Evolutionary conservation across 2,113 vertebrate genomes (phyloP).

Genomic region (Serilophus lunatus): DNA sequence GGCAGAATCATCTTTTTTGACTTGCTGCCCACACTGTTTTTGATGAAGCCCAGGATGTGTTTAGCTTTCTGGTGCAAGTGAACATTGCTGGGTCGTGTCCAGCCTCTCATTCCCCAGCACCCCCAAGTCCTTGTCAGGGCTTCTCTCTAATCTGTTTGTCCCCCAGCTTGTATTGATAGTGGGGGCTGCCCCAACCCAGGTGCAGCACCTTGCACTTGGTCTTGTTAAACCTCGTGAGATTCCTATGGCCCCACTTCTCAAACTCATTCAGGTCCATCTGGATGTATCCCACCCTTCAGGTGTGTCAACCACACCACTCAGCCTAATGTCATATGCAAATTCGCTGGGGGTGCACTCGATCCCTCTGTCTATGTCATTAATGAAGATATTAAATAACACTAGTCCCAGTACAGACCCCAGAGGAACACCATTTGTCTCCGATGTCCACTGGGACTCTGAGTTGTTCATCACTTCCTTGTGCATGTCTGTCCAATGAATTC

Average conservation of each 20-base stretch:
- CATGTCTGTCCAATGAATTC: background rate
- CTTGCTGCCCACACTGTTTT: too few species aligned
- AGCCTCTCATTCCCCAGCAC: too few species aligned
- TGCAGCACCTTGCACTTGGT: too few species aligned
- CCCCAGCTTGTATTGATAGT: too few species aligned
- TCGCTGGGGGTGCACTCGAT: background rate
- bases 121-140: too few species aligned
- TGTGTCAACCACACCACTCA: background rate
- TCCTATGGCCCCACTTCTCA: background rate
- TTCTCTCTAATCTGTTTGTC: too few species aligned
- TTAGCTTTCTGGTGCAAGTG: too few species aligned
- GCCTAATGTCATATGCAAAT: background rate
- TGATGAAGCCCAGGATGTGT: too few species aligned
- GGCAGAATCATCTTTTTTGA: background rate
- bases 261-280: background rate
- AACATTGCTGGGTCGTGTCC: too few species aligned
- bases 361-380: too few species aligned
- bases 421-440: background rate
- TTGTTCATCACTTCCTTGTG: background rate
- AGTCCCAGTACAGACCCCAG: background rate
- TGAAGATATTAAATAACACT: background rate
- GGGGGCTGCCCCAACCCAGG: too few species aligned
- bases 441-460: background rate
- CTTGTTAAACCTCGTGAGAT: background rate
- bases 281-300: background rate